Evolutionary conservation across 2,797 vertebrate species (phyloP).

Genomic region (Ceyx erithaca): DNA sequence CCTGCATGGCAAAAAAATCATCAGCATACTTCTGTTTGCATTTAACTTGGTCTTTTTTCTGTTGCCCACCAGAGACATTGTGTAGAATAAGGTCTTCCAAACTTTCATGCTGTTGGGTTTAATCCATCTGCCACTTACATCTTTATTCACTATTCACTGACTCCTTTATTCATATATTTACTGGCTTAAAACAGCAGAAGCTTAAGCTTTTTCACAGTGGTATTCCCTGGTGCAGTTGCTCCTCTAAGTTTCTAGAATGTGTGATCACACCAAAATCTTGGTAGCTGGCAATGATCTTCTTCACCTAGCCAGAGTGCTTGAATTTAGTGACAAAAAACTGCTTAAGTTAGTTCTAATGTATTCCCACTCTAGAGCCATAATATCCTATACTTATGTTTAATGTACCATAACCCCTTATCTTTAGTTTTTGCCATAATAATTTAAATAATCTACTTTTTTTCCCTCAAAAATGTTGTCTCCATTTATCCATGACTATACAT

Average conservation of each 20-base stretch:
- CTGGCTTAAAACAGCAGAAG: background rate
- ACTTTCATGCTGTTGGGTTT: background rate
- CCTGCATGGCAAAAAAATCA: background rate
- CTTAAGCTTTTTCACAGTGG: background rate
- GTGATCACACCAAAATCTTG: background rate
- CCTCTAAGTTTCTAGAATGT: background rate
- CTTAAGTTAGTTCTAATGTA: background rate
- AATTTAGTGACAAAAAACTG: background rate
- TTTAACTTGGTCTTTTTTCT: background rate
- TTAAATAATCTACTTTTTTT: background rate
- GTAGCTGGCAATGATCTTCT: background rate
- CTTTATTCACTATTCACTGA: background rate
- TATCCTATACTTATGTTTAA: background rate
- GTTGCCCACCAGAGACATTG: background rate
- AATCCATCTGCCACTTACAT: background rate
- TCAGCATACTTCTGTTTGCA: background rate
- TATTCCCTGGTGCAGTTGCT: background rate
- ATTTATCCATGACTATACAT: background rate
- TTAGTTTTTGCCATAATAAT: background rate
- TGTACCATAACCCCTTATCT: background rate
- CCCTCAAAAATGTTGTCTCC: background rate
- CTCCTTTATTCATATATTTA: background rate
- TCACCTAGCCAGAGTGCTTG: background rate
- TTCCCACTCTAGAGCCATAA: background rate
- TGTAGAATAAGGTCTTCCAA: background rate